These are phyloP conservation scores for Antheraea pernyi DNA, from an alignment of 1,140 invertebrate species.

Conservation along the genomic window DNA sequence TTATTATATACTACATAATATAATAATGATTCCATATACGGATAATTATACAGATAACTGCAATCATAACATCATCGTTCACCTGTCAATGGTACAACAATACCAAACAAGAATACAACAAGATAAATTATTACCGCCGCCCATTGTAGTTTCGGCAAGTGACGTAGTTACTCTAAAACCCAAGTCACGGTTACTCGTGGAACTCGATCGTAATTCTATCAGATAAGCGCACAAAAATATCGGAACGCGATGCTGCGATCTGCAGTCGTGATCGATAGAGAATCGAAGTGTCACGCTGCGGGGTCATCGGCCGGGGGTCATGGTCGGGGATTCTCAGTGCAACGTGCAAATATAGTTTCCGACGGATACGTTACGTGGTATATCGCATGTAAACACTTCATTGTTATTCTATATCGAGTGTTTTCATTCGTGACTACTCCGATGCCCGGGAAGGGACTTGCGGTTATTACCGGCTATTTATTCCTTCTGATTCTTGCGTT, in stretches of 20 bases:
- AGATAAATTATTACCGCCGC: slow-evolving; percentile 52
- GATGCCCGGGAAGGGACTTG: slow-evolving; percentile 5
- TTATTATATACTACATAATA: not conserved
- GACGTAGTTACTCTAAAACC: slow-evolving; percentile 24
- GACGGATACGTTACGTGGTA: slow-evolving; percentile 70
- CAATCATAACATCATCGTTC: slow-evolving; percentile 29
- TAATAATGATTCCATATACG: slow-evolving; percentile 5
- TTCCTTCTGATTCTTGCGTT: too few species aligned
- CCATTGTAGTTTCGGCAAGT: slow-evolving; percentile 60
- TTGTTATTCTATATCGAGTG: slow-evolving; percentile 49
- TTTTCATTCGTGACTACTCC: slow-evolving; percentile 31
- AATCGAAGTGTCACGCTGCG: slow-evolving; percentile 74
- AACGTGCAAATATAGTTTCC: slow-evolving; percentile 62
- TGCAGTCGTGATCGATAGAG: slow-evolving; percentile 75
- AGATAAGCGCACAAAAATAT: slow-evolving; percentile 73
- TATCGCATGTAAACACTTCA: too few species aligned
- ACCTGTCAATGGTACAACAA: slow-evolving; percentile 67
- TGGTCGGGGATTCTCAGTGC: slow-evolving; percentile 67
- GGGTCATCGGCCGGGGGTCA: slow-evolving; percentile 66
- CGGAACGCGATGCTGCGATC: slow-evolving; percentile 60
- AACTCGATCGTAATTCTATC: slow-evolving; percentile 47
- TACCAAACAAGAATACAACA: slow-evolving; percentile 46
- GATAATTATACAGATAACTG: slow-evolving; percentile 1
- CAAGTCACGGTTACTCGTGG: slow-evolving; percentile 56
- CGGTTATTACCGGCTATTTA: slow-evolving; percentile 10